Evolutionary conservation across 2,113 vertebrate species (phyloP), one percentile per base, ranked within the genome.

Genomic region (Apteryx owenii): DNA sequence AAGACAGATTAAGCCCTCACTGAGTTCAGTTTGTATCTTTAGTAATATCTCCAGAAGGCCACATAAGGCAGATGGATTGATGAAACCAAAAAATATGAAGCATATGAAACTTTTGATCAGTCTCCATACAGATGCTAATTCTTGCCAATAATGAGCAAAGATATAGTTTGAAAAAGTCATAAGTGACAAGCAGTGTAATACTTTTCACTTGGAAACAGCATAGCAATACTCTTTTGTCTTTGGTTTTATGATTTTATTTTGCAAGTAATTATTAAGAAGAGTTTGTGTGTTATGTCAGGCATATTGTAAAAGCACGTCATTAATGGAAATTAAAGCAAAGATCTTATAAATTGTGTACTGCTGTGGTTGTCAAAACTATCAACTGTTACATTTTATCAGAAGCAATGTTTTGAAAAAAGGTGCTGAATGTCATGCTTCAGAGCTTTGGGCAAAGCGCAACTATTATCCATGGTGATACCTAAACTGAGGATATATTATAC

Each of bases 221-320:
- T 5, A 25, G 5, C 5, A 33, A 28, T 64, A 4, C 0, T 21
- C 73, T 61, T 64, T 50, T 29, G 3, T 5, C 9, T 76, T 40
- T 48, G 2, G 2, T 29, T 75, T 78, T 19, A 28, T 22, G 69
- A 7, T 51, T 87, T 60, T 64, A 7, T 68, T 93, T 92, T 31
- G 3, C 4, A 58, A 84, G 12, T 0, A 60, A 8, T 18, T 85
- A 50, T 61, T 53, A 72, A 28, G 31, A 77, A 51, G 7, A 61
- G 7, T n/a, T 62, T 85, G 8, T 51, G 14, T 21, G 22, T 40
- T 23, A 44, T 18, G 15, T 48, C 60, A 71, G 50, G 8, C 1
- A 77, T 60, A 60, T 64, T 38, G 58, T 1, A 22, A 31, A 29
- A 68, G 0, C 5, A 65, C 0, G 0, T 14, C 4, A 23, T 29